A percentile compares a stretch with the other conserved stretches of the same genome.
Conservation (phyloP, 2,797 vertebrate species). For the Ataeniobius toweri region DNA sequence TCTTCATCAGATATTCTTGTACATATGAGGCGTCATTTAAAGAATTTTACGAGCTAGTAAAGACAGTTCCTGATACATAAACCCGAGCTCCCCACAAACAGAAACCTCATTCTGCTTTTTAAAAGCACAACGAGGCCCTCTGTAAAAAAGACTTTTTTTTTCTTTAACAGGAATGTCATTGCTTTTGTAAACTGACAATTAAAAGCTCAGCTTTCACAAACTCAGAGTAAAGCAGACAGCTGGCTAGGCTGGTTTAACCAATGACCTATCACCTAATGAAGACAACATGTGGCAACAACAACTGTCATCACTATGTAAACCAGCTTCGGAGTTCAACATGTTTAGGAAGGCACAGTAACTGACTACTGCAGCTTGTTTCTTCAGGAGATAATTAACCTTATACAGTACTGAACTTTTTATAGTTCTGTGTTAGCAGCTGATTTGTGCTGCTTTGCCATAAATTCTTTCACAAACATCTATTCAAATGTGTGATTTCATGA, state of each 20-base stretch:
- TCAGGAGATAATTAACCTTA: constrained; percentile 25
- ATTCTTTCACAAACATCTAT: constrained; percentile 6
- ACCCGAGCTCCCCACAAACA: neutral
- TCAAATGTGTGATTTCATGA: neutral
- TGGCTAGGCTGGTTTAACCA: constrained; percentile 15
- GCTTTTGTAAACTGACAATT: neutral
- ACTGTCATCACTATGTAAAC: neutral
- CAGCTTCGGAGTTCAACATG: neutral
- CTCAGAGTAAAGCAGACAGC: neutral
- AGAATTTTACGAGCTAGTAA: neutral
- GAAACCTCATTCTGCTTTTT: neutral
- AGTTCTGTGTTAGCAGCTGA: constrained; percentile 20
- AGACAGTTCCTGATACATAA: neutral
- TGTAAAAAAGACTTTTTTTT: too few relatives aligned
- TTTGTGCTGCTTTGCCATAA: constrained; percentile 11
- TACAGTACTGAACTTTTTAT: neutral
- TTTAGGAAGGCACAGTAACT: neutral
- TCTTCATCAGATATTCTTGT: neutral
- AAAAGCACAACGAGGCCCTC: neutral
- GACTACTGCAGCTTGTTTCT: neutral
- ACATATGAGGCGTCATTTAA: neutral
- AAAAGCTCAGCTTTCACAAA: constrained; percentile 15
- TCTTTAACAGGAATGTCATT: neutral
- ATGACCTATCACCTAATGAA: constrained; percentile 21
- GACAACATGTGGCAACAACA: neutral